Base-by-base conservation (phyloP, 2,888 invertebrate species). In the Aricia artaxerxes region DNA sequence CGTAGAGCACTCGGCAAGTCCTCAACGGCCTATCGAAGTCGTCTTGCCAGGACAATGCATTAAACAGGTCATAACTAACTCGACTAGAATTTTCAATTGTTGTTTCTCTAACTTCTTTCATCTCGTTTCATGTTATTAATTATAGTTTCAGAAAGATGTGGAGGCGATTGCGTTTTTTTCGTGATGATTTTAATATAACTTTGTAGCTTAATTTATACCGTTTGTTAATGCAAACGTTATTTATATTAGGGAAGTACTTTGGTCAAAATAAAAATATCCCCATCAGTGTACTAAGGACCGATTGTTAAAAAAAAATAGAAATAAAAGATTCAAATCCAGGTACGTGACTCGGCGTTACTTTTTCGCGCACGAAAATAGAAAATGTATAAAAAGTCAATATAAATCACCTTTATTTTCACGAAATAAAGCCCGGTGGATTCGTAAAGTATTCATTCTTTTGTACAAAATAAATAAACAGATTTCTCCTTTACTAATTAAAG, bases 81-180 rank as follows among this genome's bases (percentile, higher is more conserved):
- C 81, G 81, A 82, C 82, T 82, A 81, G 81, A 79, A 80, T 82
- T 81, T 79, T 81, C 82, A 80, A 82, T 83, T 83, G 82, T 83
- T 80, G 79, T 82, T 81, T 79, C 81, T 82, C 81, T 81, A 81
- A 82, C 82, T 81, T 81, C 82, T 83, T 82, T 82, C 81, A 80
- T 81, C 78, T 80, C 82, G 80, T 82, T 82, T 80, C 78, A 82
- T 79, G 79, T 82, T 82, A 82, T 82, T 83, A 83, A 83, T 83
- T 83, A 84, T 81, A 82, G 81, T 82, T 81, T 78, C 77, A 79
- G 82, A 82, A 82, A 82, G 82, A 49, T 31, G 73, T 83, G 78
- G 82, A 82, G 82, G 80, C 78, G 81, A 49, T 79, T 53, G 53
- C 73, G 60, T 80, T 64, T 49, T 78, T 78, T 40, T 16, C 13